Percentiles rank a stretch among this genome's conserved stretches.
Evolutionary conservation across 1,140 invertebrate species (phyloP).

Genomic region (Macrobrachium nipponense): DNA sequence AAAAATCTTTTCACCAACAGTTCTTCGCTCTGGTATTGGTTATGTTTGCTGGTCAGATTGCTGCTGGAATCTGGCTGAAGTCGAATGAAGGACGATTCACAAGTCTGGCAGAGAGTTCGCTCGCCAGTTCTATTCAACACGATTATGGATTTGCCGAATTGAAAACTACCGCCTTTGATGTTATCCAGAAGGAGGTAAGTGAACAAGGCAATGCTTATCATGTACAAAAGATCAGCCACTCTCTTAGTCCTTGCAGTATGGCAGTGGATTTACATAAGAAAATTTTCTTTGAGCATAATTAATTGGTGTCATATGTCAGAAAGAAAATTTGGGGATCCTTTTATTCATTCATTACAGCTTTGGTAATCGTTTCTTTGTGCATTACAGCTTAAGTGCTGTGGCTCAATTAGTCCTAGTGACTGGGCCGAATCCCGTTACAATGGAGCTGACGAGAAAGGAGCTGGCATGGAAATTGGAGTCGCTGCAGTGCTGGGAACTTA

Average conservation of each 20-base stretch:
- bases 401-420: conserved; percentile 77
- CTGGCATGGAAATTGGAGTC: conserved; percentile 63
- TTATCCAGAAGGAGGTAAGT: conserved; percentile 57
- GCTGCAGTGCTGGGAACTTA: conserved; percentile 66
- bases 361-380: neutral
- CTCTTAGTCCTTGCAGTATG: no score
- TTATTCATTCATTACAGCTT: no score
- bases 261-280: no score
- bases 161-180: conserved; percentile 60
- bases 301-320: no score
- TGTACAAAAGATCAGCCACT: neutral
- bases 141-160: conserved; percentile 52
- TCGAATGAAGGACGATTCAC: conserved; percentile 52
- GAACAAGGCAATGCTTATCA: neutral
- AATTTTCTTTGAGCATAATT: no score
- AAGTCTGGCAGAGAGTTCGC: conserved; percentile 26
- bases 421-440: conserved; percentile 78
- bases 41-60: conserved; percentile 53
- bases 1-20: conserved; percentile 4
- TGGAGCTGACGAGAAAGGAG: conserved; percentile 65
- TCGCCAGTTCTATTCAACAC: conserved; percentile 47
- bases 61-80: conserved; percentile 51
- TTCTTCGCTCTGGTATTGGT: conserved; percentile 60
- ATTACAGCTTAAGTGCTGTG: conserved; percentile 77
- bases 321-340: neutral